Conservation (phyloP, 2,888 invertebrate genomes). For the Ochlodes sylvanus region DNA sequence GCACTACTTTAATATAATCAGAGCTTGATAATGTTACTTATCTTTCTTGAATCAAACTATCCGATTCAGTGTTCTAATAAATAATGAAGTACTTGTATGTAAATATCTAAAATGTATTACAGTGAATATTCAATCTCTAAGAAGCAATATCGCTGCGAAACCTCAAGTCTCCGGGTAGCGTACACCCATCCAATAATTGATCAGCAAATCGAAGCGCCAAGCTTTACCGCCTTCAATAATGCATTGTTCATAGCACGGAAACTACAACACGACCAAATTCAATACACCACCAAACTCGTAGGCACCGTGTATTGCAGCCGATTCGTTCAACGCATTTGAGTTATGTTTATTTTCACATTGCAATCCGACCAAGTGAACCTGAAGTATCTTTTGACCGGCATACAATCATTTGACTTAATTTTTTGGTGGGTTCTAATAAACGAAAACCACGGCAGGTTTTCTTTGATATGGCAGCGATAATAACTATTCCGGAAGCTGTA, state of each 20-base stretch:
- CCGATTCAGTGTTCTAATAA: too few species aligned
- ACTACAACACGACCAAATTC: slow-evolving; percentile 38
- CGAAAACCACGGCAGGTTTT: not conserved
- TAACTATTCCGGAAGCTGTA: not conserved
- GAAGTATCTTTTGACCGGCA: not conserved
- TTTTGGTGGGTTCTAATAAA: not conserved
- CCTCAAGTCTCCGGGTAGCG: slow-evolving; percentile 2
- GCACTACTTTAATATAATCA: too few species aligned
- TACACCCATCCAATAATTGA: slow-evolving; percentile 59
- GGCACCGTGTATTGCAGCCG: not conserved
- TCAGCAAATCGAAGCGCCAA: slow-evolving; percentile 72
- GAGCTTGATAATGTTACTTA: too few species aligned
- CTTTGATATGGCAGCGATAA: not conserved
- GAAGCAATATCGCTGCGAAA: slow-evolving; percentile 6
- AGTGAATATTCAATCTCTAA: slow-evolving; percentile 8
- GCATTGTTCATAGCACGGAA: slow-evolving; percentile 70
- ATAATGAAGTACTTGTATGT: not conserved
- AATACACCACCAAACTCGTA: slow-evolving; percentile 18
- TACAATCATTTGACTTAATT: not conserved
- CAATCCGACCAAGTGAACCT: slow-evolving; percentile 3
- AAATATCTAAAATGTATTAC: not conserved
- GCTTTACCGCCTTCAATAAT: slow-evolving; percentile 78
- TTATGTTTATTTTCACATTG: slow-evolving; percentile 6
- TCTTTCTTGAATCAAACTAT: too few species aligned
- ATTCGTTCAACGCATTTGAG: not conserved